Percentiles rank a stretch among this genome's conserved stretches.
These are phyloP conservation scores for Peromyscus maniculatus DNA, from an alignment of 2,113 vertebrate genomes.

Conservation along the genomic window DNA sequence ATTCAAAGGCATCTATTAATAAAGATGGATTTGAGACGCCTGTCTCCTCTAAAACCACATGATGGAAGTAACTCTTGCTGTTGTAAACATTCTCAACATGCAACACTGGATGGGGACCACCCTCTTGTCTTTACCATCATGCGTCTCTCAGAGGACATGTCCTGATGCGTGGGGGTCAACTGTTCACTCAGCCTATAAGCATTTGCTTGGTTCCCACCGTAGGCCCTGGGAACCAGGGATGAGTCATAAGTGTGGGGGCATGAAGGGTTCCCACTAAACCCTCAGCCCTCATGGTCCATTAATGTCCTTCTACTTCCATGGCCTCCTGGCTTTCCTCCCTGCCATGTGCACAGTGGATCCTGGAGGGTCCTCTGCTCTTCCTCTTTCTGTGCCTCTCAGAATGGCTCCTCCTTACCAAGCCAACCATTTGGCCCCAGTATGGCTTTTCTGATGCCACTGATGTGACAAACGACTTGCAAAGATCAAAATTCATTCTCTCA, in stretches of 20 bases:
- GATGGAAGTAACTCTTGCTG: background rate
- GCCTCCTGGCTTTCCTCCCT: background rate
- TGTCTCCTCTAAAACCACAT: background rate
- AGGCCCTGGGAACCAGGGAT: background rate
- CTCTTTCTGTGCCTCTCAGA: background rate
- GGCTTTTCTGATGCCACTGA: background rate
- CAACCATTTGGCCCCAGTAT: background rate
- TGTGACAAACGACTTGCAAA: background rate
- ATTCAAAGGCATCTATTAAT: background rate
- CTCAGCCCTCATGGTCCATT: background rate
- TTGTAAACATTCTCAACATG: background rate
- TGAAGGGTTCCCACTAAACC: background rate
- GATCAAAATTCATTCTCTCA: background rate
- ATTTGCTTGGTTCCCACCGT: background rate
- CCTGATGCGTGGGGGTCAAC: background rate
- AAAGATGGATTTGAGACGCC: background rate
- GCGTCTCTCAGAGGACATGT: background rate
- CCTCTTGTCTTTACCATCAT: too few relatives aligned
- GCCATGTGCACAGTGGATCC: accelerated
- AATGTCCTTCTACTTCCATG: background rate
- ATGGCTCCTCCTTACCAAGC: background rate
- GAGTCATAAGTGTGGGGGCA: constrained; percentile 56
- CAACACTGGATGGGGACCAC: background rate
- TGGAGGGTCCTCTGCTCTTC: accelerated
- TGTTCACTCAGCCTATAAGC: background rate